Evolutionary conservation across 2,797 vertebrate genomes (phyloP), one percentile per base, ranked within the genome.

Genomic region (Channallabes apus): DNA sequence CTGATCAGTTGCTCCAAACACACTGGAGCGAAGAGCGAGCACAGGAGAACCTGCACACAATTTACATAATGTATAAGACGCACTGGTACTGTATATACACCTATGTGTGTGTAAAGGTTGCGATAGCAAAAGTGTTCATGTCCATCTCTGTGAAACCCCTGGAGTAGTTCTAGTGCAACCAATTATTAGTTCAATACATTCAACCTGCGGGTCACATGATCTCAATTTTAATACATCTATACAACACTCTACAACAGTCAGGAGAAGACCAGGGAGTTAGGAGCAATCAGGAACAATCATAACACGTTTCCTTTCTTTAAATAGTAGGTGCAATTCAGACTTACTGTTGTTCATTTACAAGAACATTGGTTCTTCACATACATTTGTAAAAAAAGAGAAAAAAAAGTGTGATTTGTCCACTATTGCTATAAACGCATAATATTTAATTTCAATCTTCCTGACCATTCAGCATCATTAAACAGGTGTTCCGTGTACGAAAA

Each of bases 1-100:
- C 93, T 96, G 78, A 97, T 94, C 18, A 95, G 95, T 64, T 94
- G 94, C 32, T 98, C 97, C 91, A 98, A 90, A 90, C 97, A 98
- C 69, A 98, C 96, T 0, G 97, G 97, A 9, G 97, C 97, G 6
- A 98, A 98, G 2, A 98, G 96, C 79, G 98, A 96, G 92, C 98
- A 99, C 22, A 99, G 96, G 90, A 99, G 96, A 80, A 99, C 94
- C 94, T 83, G 82, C 59, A 18, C 2, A 51, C 24, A 65, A 41
- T 51, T 6, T 38, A 65, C 17, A 51, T 46, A 65, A 18, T 65
- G 38, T 27, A 65, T 41, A 6, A 62, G 14, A 41, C 17, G 24
- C 22, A 62, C 76, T 61, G 56, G 29, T 51, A 46, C 7, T 41
- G 3, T 46, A 46, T 46, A 51, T 46, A 51, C 41, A 46, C 46